phyloP scores from a whole-genome alignment of 2,113 vertebrate genomes.

The Forbesichthys papilliferus region DNA sequence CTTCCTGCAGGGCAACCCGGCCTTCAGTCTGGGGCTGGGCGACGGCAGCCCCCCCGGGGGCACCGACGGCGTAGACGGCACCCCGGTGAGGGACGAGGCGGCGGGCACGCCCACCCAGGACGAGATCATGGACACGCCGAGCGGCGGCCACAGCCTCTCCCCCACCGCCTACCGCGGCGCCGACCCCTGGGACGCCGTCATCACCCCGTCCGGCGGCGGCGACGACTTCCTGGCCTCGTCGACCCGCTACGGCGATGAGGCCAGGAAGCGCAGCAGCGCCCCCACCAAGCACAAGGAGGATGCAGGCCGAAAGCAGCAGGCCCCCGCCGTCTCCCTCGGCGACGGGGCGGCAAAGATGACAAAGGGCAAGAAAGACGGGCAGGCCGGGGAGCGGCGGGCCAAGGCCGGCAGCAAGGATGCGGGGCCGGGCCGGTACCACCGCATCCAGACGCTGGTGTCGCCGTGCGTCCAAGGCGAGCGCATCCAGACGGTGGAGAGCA shows the following conservation, averaged over 20 bases:
- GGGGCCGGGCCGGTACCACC: constrained; percentile 81
- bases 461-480: constrained; percentile 90
- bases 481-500: constrained; percentile 94
- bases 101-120: constrained; percentile 96
- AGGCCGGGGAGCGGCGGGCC: constrained; percentile 21
- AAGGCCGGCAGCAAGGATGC: too few species aligned
- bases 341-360: constrained; percentile 70
- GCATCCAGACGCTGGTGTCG: constrained; percentile 92
- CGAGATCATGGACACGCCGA: constrained; percentile 97
- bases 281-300: constrained; percentile 55
- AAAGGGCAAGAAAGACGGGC: constrained; percentile 68
- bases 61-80: constrained; percentile 87
- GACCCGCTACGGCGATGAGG: constrained; percentile 54
- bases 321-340: constrained; percentile 63
- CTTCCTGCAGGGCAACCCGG: constrained; percentile 95
- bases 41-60: constrained; percentile 70
- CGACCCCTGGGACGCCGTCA: constrained; percentile 75
- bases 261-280: constrained; percentile 41
- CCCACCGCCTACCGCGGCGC: constrained; percentile 74
- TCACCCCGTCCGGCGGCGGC: constrained; percentile 60
- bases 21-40: constrained; percentile 83
- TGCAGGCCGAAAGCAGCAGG: constrained; percentile 75
- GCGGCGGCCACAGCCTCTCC: constrained; percentile 67
- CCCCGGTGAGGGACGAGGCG: constrained; percentile 90
- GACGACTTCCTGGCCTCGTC: constrained; percentile 56